A percentile compares a stretch with the other conserved stretches of the same genome.
These are phyloP conservation scores for Halichoerus grypus DNA, from an alignment of 2,113 vertebrate genomes.

Conservation along the genomic window DNA sequence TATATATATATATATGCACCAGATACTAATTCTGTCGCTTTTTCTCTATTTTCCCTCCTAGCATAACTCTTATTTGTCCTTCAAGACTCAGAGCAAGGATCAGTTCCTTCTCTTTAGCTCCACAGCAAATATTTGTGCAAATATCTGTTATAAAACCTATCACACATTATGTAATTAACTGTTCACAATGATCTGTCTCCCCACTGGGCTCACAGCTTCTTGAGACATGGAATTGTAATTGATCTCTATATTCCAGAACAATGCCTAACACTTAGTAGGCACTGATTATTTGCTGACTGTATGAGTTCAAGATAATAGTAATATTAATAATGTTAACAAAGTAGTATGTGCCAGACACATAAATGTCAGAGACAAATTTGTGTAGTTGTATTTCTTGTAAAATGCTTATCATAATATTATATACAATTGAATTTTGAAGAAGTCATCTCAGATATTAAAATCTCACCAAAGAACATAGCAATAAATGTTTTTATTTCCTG, in stretches of 20 bases:
- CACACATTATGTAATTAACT: background rate
- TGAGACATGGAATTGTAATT: background rate
- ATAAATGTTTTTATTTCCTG: constrained; percentile 45
- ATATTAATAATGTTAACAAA: constrained; percentile 29
- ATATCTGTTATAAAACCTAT: background rate
- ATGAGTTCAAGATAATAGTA: constrained; percentile 42
- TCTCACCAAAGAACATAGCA: constrained; percentile 26
- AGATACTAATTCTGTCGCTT: background rate
- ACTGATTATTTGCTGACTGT: background rate
- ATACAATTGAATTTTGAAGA: constrained; percentile 10
- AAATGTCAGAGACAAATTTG: constrained; percentile 46
- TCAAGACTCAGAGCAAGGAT: constrained; percentile 16
- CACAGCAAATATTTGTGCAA: background rate
- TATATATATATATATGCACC: background rate
- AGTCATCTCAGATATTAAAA: background rate
- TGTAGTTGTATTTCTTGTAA: background rate
- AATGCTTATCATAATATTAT: background rate
- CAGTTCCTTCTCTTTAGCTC: background rate
- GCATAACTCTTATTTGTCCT: background rate
- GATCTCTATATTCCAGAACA: background rate
- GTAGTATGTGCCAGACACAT: background rate
- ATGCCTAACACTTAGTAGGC: background rate
- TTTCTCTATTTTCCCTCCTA: constrained; percentile 15
- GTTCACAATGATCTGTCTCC: background rate
- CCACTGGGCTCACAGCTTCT: background rate